Evolutionary conservation across 2,797 vertebrate species (phyloP).

Genomic region (Squalus acanthias): DNA sequence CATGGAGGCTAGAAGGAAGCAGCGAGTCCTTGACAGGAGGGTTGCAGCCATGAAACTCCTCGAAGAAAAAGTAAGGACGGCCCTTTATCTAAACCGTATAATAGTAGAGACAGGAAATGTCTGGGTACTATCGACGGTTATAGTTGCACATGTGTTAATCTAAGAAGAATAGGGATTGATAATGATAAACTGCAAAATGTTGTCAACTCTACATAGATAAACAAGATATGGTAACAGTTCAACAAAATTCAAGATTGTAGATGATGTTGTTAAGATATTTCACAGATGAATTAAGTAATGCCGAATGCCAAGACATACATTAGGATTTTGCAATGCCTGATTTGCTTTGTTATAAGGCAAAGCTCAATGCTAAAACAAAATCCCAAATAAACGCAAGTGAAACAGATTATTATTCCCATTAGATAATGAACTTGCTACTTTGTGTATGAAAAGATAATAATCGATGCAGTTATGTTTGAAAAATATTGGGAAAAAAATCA

Average conservation of each 20-base stretch:
- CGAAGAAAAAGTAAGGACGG: neutral
- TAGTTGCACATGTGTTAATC: neutral
- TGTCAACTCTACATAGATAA: neutral
- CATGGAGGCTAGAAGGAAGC: constrained; percentile 3
- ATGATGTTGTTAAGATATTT: neutral
- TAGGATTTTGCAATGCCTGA: too few relatives aligned
- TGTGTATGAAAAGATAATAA: neutral
- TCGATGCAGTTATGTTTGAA: neutral
- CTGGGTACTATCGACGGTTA: neutral
- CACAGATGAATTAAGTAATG: neutral
- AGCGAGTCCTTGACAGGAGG: neutral
- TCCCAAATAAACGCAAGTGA: neutral
- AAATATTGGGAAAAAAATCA: neutral
- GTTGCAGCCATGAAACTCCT: neutral
- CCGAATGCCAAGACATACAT: neutral
- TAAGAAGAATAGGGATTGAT: neutral
- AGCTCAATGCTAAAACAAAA: neutral
- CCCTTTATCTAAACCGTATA: neutral
- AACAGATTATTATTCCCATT: neutral
- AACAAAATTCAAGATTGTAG: neutral
- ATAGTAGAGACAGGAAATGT: neutral
- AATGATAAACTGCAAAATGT: neutral
- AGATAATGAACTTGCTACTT: neutral
- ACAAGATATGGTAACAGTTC: neutral
- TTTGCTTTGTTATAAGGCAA: neutral